Evolutionary conservation across 2,888 invertebrate species (phyloP).

Genomic region (Helicoverpa assulta): DNA sequence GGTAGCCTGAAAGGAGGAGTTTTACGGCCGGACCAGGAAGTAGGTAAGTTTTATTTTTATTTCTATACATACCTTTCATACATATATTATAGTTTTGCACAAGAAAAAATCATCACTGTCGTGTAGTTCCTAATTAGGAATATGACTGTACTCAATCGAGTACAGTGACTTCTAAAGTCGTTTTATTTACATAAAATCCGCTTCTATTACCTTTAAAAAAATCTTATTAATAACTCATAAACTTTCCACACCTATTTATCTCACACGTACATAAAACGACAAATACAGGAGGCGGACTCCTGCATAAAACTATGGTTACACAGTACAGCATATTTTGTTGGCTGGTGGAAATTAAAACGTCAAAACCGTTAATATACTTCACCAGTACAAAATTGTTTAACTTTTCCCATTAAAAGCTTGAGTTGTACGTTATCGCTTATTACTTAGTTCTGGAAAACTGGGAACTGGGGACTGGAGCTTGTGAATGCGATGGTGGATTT

Average conservation of each 20-base stretch:
- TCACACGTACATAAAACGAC: constrained; percentile 14
- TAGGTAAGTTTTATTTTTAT: too few species aligned
- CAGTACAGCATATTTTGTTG: constrained; percentile 50
- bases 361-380: constrained; percentile 79
- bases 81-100: too few species aligned
- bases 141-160: too few species aligned
- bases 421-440: constrained; percentile 68
- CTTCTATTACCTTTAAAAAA: too few species aligned
- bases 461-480: constrained; percentile 8
- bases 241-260: constrained; percentile 5
- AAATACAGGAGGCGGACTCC: constrained; percentile 8
- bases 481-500: constrained; percentile 5
- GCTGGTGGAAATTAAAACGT: constrained; percentile 78
- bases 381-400: constrained; percentile 79
- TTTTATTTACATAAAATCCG: too few species aligned
- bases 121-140: too few species aligned
- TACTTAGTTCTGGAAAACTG: constrained; percentile 54
- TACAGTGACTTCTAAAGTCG: too few species aligned
- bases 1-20: too few species aligned
- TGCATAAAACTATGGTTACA: constrained; percentile 4
- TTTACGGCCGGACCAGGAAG: too few species aligned
- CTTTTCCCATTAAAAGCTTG: constrained; percentile 78
- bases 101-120: too few species aligned
- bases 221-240: constrained; percentile 7
- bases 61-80: too few species aligned